Conservation (phyloP, 1,140 invertebrate genomes). For the Tachypleus tridentatus region DNA sequence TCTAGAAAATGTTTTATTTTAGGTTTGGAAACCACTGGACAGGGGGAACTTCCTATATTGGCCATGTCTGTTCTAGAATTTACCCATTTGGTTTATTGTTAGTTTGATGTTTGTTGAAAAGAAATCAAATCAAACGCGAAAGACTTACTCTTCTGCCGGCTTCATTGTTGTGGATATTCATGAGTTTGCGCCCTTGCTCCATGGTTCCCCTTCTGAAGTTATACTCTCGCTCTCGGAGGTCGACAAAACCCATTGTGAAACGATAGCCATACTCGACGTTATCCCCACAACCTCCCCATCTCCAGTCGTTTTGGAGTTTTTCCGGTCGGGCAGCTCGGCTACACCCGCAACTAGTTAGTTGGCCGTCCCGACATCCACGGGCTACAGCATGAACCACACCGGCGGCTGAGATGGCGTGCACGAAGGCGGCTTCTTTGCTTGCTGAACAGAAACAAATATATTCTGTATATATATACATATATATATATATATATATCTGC, state of each 20-base stretch:
- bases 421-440: constrained; percentile 80
- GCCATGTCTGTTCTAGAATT: too few relatives aligned
- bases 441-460: too few relatives aligned
- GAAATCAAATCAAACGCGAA: too few relatives aligned
- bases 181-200: constrained; percentile 64
- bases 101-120: too few relatives aligned
- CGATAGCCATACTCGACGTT: constrained; percentile 85
- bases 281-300: constrained; percentile 94
- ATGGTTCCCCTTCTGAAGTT: constrained; percentile 50
- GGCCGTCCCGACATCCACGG: constrained; percentile 75
- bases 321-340: constrained; percentile 41
- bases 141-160: constrained; percentile 63
- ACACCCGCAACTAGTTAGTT: constrained; percentile 76
- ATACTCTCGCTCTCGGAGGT: constrained; percentile 62
- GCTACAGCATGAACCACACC: constrained; percentile 76
- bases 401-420: constrained; percentile 74
- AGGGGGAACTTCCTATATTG: too few relatives aligned
- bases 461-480: too few relatives aligned
- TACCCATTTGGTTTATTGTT: too few relatives aligned
- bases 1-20: too few relatives aligned
- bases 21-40: too few relatives aligned
- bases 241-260: constrained; percentile 85
- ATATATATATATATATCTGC: too few relatives aligned
- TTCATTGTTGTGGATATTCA: constrained; percentile 89
- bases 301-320: constrained; percentile 56